Evolutionary conservation across 2,888 invertebrate genomes (phyloP).

Genomic region (Poecilus cupreus): DNA sequence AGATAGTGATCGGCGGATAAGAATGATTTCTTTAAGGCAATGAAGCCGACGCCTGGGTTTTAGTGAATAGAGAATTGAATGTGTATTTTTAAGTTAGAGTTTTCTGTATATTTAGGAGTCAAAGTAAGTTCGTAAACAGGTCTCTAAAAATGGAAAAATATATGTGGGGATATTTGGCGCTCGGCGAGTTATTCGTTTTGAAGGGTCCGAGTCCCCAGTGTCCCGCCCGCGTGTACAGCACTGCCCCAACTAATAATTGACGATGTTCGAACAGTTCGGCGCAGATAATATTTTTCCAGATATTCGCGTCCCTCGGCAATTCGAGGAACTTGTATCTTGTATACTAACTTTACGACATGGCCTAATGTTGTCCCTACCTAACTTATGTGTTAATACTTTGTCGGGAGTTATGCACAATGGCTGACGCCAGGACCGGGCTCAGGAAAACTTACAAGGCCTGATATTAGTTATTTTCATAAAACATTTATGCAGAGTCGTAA

Average conservation of each 20-base stretch:
- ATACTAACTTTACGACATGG: not conserved
- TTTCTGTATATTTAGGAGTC: not conserved
- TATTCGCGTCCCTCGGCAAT: constrained; percentile 25
- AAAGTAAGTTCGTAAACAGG: not conserved
- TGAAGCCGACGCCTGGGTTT: too few relatives aligned
- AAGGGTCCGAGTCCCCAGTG: not conserved
- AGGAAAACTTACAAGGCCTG: too few relatives aligned
- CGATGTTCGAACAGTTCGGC: constrained; percentile 11
- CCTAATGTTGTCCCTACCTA: not conserved
- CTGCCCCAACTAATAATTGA: not conserved
- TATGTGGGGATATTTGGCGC: not conserved
- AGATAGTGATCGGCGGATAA: too few relatives aligned
- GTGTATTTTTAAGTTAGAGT: too few relatives aligned
- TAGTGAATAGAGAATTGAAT: too few relatives aligned
- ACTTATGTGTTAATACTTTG: not conserved
- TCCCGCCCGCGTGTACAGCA: not conserved
- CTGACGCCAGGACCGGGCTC: too few relatives aligned
- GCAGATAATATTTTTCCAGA: constrained; percentile 27
- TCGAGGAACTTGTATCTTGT: not conserved
- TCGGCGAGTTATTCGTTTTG: not conserved
- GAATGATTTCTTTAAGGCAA: too few relatives aligned
- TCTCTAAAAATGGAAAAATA: not conserved
- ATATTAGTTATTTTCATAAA: too few relatives aligned
- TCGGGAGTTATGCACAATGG: too few relatives aligned
- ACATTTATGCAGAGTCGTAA: too few relatives aligned